Evolutionary conservation across 1,140 invertebrate genomes (phyloP).

Genomic region (Colletes gigas): DNA sequence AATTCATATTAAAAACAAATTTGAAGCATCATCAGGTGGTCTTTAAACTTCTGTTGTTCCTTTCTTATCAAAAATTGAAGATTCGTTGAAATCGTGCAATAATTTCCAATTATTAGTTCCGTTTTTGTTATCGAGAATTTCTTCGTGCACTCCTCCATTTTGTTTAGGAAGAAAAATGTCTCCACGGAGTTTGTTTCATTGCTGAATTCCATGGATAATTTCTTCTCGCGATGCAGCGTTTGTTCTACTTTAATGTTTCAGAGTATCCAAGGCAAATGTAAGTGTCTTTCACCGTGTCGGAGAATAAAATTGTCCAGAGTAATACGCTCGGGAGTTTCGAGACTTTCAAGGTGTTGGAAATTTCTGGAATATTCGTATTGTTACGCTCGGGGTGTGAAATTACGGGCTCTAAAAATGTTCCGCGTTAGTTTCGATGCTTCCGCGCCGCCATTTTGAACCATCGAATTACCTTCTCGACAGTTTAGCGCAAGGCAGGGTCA

Average conservation of each 20-base stretch:
- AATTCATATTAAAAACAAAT: no score
- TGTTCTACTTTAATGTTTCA: neutral
- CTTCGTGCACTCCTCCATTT: no score
- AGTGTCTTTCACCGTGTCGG: neutral
- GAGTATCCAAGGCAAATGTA: neutral
- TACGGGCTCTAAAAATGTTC: neutral
- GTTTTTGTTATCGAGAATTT: no score
- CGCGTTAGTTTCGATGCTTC: no score
- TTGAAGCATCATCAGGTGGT: no score
- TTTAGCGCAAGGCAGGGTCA: no score
- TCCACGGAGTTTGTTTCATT: neutral
- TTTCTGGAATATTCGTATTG: neutral
- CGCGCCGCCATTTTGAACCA: no score
- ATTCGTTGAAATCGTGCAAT: no score
- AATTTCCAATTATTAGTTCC: no score
- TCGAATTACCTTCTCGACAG: no score
- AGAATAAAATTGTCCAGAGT: neutral
- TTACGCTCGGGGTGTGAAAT: neutral
- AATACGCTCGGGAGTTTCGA: slow-evolving; percentile 1
- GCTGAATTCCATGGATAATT: neutral
- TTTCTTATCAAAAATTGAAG: no score
- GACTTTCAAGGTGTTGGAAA: neutral
- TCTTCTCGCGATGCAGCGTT: neutral
- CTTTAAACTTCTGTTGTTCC: no score
- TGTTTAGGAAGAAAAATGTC: neutral